Conservation (phyloP, 2,797 vertebrate species). For the Eurystomus glaucurus region DNA sequence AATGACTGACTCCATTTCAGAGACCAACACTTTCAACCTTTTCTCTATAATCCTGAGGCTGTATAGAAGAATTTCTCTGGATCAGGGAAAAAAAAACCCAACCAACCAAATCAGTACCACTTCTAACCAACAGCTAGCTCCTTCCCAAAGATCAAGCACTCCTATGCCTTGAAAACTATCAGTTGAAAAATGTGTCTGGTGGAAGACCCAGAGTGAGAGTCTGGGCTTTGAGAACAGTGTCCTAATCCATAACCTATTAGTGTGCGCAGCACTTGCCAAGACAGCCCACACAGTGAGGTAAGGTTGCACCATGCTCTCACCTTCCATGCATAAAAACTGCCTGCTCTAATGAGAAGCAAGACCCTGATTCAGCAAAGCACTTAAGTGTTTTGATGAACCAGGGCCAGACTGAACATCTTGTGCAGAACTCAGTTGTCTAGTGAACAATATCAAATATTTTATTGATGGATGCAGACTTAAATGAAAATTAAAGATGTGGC, state of each 20-base stretch:
- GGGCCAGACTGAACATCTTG: slow-evolving; percentile 75
- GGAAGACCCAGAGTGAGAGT: neutral
- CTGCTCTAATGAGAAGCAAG: slow-evolving; percentile 55
- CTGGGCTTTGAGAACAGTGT: neutral
- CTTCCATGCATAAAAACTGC: slow-evolving; percentile 38
- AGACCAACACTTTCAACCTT: neutral
- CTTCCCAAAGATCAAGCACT: neutral
- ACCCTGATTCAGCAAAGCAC: slow-evolving; percentile 73
- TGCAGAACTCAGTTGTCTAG: slow-evolving; percentile 66
- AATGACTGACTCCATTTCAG: neutral
- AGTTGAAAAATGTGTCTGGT: neutral
- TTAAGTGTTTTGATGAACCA: slow-evolving; percentile 74
- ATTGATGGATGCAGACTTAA: slow-evolving; percentile 72
- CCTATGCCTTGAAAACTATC: neutral
- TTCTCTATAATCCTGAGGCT: neutral
- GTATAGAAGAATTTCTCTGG: neutral
- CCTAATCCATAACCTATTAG: slow-evolving; percentile 30
- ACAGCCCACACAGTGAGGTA: slow-evolving; percentile 40
- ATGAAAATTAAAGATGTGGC: slow-evolving; percentile 67
- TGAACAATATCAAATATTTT: slow-evolving; percentile 67
- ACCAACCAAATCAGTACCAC: neutral
- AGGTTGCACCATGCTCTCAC: slow-evolving; percentile 8
- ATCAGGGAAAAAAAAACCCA: neutral
- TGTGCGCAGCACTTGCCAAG: neutral
- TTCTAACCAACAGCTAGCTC: neutral